phyloP scores from a whole-genome alignment of 2,888 invertebrate species.

The Megastigmus dorsalis region DNA sequence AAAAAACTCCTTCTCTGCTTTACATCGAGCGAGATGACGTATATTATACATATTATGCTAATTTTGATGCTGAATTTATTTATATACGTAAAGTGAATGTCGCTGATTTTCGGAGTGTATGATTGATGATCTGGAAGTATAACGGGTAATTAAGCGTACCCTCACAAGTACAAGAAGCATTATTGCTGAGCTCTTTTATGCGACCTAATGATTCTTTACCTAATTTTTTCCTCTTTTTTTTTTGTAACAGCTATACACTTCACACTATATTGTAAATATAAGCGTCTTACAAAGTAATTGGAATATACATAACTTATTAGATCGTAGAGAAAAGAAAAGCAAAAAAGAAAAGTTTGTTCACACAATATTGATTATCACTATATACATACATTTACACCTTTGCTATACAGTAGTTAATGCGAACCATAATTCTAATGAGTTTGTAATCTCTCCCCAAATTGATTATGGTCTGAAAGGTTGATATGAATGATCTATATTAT shows the following conservation, averaged over 20 bases:
- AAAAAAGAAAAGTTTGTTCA: too few species aligned
- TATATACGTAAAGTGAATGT: conserved; percentile 13
- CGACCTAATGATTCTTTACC: neutral
- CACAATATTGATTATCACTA: too few species aligned
- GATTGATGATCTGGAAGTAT: conserved; percentile 21
- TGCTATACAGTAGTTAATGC: conserved; percentile 9
- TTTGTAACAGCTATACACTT: conserved; percentile 17
- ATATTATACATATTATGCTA: conserved; percentile 24
- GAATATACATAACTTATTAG: conserved; percentile 19
- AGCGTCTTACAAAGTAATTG: conserved; percentile 11
- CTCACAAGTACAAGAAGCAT: conserved; percentile 10
- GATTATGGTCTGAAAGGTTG: conserved; percentile 44
- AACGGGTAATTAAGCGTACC: conserved; percentile 1
- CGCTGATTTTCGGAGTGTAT: conserved; percentile 26
- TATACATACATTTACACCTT: conserved; percentile 11
- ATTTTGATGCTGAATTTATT: conserved; percentile 31
- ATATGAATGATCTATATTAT: conserved; percentile 21
- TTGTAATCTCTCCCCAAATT: neutral
- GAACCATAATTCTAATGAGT: neutral
- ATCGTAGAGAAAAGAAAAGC: conserved; percentile 40
- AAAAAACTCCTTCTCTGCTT: conserved; percentile 49
- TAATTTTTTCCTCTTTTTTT: conserved; percentile 12
- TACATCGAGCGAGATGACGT: conserved; percentile 49
- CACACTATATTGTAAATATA: conserved; percentile 40
- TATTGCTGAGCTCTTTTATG: conserved; percentile 32